Conservation (phyloP, 64 coral and sea anemone species). For the Stichodactyla mertensii region DNA sequence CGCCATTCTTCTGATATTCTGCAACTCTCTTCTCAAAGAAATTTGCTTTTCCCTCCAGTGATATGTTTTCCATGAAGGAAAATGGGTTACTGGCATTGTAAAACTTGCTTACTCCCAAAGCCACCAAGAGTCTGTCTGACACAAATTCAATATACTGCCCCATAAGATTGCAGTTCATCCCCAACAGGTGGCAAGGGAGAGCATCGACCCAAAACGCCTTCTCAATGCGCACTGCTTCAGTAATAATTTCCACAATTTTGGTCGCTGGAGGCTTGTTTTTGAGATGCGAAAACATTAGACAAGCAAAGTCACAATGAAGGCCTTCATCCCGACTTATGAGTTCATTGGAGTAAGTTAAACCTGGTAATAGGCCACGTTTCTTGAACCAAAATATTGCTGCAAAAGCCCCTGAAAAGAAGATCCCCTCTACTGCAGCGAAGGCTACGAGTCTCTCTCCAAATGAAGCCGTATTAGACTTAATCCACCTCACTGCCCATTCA, state of each 20-base stretch:
- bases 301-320: conserved; percentile 92
- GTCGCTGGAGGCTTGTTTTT: conserved; percentile 54
- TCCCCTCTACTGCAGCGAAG: conserved; percentile 77
- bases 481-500: conserved; percentile 73
- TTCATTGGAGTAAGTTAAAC: conserved; percentile 85
- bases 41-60: conserved; percentile 78
- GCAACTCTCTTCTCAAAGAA: conserved; percentile 79
- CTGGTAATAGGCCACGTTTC: conserved; percentile 71
- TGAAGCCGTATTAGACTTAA: conserved; percentile 37
- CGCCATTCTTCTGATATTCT: conserved; percentile 86
- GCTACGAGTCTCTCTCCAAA: conserved; percentile 79
- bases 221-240: conserved; percentile 67
- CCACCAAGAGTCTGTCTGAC: conserved; percentile 66
- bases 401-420: conserved; percentile 81
- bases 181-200: conserved; percentile 54
- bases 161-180: conserved; percentile 84
- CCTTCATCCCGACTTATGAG: conserved; percentile 89
- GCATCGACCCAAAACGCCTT: conserved; percentile 76
- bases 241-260: conserved; percentile 61
- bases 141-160: conserved; percentile 83
- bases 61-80: conserved; percentile 88
- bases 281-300: conserved; percentile 69
- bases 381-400: conserved; percentile 83
- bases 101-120: conserved; percentile 49
- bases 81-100: conserved; percentile 73